A percentile compares a stretch with the other conserved stretches of the same genome.
Evolutionary conservation across 2,888 invertebrate genomes (phyloP).

Genomic region (Drosophila hawaiiensis): DNA sequence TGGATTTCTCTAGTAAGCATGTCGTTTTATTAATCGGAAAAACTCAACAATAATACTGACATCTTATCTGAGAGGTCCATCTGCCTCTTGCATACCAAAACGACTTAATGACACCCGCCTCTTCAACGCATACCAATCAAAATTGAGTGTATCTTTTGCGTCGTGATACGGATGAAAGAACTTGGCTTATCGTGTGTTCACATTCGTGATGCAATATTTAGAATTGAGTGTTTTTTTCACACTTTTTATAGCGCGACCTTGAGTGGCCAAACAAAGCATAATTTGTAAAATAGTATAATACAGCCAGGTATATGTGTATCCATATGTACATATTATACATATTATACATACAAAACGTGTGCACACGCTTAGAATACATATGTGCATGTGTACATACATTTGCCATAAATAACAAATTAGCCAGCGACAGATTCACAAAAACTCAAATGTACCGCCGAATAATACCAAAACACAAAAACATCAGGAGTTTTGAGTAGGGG

Average conservation of each 20-base stretch:
- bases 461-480: conserved; percentile 8
- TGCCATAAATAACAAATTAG: conserved; percentile 59
- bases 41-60: background rate
- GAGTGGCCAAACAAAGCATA: conserved; percentile 65
- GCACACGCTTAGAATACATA: conserved; percentile 11
- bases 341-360: background rate
- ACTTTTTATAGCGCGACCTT: conserved; percentile 63
- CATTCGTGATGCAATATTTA: conserved; percentile 69
- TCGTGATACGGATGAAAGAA: background rate
- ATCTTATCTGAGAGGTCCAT: background rate
- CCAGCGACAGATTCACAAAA: conserved; percentile 6
- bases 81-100: background rate
- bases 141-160: background rate
- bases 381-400: conserved; percentile 18
- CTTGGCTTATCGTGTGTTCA: conserved; percentile 17
- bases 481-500: background rate
- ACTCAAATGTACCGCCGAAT: conserved; percentile 18
- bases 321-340: background rate
- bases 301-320: background rate
- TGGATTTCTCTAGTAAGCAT: background rate
- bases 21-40: background rate
- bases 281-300: conserved; percentile 54
- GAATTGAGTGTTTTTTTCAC: conserved; percentile 44
- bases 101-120: background rate
- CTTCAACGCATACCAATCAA: background rate